Evolutionary conservation across 2,113 vertebrate species (phyloP).

Genomic region (Prochilodus magdalenae): DNA sequence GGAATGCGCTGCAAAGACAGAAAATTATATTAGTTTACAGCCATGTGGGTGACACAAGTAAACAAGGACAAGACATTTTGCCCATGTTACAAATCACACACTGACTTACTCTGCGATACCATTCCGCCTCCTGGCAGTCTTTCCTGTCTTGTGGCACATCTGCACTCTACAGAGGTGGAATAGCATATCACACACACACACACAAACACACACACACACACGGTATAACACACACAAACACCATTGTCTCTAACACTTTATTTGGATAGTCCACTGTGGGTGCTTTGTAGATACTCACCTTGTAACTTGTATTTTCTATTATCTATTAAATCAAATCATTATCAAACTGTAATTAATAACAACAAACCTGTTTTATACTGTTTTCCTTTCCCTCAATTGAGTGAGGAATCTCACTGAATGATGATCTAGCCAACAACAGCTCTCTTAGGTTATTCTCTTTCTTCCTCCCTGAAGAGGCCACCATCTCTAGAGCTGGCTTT

Average conservation of each 20-base stretch:
- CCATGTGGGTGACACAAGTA: not conserved
- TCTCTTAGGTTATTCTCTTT: slow-evolving; percentile 46
- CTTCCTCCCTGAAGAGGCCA: slow-evolving; percentile 68
- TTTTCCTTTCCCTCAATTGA: slow-evolving; percentile 24
- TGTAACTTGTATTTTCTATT: too few relatives aligned
- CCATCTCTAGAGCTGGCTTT: slow-evolving; percentile 82
- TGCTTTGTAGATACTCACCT: too few relatives aligned
- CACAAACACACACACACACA: not conserved
- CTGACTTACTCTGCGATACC: slow-evolving; percentile 56
- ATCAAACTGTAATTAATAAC: too few relatives aligned
- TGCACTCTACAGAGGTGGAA: slow-evolving; percentile 3
- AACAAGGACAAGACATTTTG: not conserved
- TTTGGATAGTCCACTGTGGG: too few relatives aligned
- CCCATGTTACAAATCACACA: not conserved
- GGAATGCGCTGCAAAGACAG: slow-evolving; percentile 62
- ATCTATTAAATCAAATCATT: too few relatives aligned
- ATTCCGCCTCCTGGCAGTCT: slow-evolving; percentile 52
- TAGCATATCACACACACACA: slow-evolving; percentile 15
- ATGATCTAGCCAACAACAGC: slow-evolving; percentile 50
- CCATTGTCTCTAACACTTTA: not conserved
- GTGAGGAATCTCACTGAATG: not conserved
- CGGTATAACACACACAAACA: not conserved
- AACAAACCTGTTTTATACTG: slow-evolving; percentile 58
- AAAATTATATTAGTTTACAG: not conserved
- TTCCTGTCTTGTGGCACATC: not conserved